phyloP scores from a whole-genome alignment of 1,140 invertebrate genomes.

The Papilio dardanus region DNA sequence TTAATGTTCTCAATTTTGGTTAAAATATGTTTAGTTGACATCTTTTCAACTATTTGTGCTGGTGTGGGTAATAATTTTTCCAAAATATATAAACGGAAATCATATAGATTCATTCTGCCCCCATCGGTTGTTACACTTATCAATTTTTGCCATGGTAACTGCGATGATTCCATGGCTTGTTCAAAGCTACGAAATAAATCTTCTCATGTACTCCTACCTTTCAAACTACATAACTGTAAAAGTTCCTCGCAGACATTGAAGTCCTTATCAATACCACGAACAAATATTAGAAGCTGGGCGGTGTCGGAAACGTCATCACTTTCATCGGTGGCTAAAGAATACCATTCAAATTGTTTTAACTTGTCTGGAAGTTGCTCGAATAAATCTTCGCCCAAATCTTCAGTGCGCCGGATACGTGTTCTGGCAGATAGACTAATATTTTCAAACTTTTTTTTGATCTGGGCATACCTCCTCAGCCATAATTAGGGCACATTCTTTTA shows the following conservation, averaged over 20 bases:
- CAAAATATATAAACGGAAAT: too few species aligned
- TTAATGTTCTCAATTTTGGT: too few species aligned
- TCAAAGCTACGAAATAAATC: constrained; percentile 52
- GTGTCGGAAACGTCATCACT: constrained; percentile 50
- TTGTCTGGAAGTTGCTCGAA: constrained; percentile 40
- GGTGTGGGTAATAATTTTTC: too few species aligned
- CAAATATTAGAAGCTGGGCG: constrained; percentile 53
- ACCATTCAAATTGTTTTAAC: constrained; percentile 43
- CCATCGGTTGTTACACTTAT: too few species aligned
- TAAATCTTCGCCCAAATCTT: constrained; percentile 44
- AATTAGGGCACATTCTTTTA: constrained; percentile 52
- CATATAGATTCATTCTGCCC: too few species aligned
- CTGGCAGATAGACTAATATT: too few species aligned
- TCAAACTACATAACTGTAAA: constrained; percentile 44
- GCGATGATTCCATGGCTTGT: constrained; percentile 39
- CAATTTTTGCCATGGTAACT: too few species aligned
- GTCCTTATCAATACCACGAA: constrained; percentile 53
- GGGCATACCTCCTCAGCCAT: constrained; percentile 58
- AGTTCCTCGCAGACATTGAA: constrained; percentile 42
- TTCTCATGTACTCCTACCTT: constrained; percentile 40
- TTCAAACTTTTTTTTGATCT: constrained; percentile 55
- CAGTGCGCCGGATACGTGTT: too few species aligned
- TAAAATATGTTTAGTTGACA: too few species aligned
- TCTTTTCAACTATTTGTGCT: too few species aligned
- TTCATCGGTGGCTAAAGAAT: constrained; percentile 48